Percentiles rank a stretch among this genome's conserved stretches.
phyloP scores from a whole-genome alignment of 2,113 vertebrate species.

The Tamias sibiricus region DNA sequence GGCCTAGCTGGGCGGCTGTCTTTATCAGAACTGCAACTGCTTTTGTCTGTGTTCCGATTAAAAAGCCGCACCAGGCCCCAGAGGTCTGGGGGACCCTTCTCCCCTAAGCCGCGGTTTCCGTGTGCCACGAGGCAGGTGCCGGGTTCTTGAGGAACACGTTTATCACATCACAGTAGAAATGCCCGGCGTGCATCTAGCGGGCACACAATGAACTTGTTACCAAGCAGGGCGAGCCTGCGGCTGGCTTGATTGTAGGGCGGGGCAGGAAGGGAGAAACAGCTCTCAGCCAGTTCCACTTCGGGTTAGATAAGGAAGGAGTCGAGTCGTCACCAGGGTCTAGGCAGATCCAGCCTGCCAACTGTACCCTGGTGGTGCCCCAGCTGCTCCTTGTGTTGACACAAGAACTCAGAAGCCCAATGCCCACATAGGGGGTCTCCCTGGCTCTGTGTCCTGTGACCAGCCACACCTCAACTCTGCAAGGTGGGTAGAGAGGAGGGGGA shows the following conservation, averaged over 20 bases:
- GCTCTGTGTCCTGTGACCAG: too few relatives aligned
- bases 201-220: not conserved
- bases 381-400: not conserved
- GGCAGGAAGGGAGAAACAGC: not conserved
- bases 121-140: not conserved
- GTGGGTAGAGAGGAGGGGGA: not conserved
- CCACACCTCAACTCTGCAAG: not conserved
- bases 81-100: accelerated
- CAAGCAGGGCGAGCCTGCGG: accelerated
- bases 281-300: not conserved
- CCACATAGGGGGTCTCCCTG: not conserved
- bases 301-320: not conserved
- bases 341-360: not conserved
- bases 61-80: not conserved
- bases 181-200: too few relatives aligned
- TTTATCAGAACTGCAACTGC: not conserved
- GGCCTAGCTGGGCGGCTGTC: not conserved
- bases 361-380: not conserved
- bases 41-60: not conserved
- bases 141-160: not conserved
- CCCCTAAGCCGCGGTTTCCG: not conserved
- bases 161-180: accelerated
- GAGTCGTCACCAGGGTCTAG: not conserved
- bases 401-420: not conserved
- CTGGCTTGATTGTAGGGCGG: not conserved